Evolutionary conservation across 92 coral and sea anemone species (phyloP).

Genomic region (Blastomussa wellsi): DNA sequence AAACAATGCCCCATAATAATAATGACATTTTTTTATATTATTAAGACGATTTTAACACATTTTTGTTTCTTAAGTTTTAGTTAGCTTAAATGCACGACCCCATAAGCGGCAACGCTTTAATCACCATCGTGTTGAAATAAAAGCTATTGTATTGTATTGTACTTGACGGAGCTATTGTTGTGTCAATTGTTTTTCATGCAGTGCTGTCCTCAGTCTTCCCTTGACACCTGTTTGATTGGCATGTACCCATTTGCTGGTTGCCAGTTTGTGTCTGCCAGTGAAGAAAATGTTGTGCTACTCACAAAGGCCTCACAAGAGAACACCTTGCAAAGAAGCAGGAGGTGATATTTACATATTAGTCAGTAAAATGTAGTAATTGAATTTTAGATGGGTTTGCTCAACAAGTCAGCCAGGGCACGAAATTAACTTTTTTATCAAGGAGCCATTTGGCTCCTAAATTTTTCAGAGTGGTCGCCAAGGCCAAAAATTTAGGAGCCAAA

Average conservation of each 20-base stretch:
- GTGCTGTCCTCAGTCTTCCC: constrained; percentile 84
- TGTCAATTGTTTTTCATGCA: constrained; percentile 26
- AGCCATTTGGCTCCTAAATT: too few relatives aligned
- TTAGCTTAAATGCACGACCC: too few relatives aligned
- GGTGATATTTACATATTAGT: neutral
- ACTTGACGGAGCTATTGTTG: too few relatives aligned
- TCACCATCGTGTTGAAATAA: neutral
- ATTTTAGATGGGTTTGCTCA: too few relatives aligned
- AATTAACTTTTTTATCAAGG: too few relatives aligned
- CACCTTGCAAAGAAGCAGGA: constrained; percentile 33
- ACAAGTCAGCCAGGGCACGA: too few relatives aligned
- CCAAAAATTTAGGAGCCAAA: too few relatives aligned
- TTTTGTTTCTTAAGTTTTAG: too few relatives aligned
- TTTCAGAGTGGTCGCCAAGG: too few relatives aligned
- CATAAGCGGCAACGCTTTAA: neutral
- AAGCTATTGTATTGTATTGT: too few relatives aligned
- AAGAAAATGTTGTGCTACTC: constrained; percentile 80
- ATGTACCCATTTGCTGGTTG: constrained; percentile 85
- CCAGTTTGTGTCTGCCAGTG: constrained; percentile 73
- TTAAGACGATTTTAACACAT: too few relatives aligned
- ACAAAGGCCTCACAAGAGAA: constrained; percentile 60
- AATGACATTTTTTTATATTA: neutral
- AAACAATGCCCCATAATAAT: neutral
- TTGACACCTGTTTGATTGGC: constrained; percentile 92
- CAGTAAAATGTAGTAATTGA: too few relatives aligned